These are phyloP conservation scores for Pseudolycoriella hygida DNA, from an alignment of 2,888 invertebrate species.

Conservation along the genomic window DNA sequence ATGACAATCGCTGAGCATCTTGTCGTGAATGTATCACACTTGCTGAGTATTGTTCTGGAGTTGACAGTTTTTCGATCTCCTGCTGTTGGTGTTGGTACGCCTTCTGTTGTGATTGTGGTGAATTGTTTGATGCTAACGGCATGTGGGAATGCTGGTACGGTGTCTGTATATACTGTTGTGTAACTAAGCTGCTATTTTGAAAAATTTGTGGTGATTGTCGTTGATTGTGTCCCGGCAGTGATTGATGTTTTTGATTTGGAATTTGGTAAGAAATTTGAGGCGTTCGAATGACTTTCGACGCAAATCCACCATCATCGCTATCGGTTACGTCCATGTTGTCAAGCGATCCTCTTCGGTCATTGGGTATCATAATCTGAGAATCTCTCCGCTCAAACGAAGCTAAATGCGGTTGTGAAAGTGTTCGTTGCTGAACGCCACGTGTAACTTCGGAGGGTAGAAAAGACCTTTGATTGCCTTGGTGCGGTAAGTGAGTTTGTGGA, in stretches of 20 bases:
- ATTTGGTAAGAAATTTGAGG: constrained; percentile 12
- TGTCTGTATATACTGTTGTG: background rate
- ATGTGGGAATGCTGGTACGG: constrained; percentile 3
- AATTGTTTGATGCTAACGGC: background rate
- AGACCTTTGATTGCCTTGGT: background rate
- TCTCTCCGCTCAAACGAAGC: constrained; percentile 11
- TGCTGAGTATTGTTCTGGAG: constrained; percentile 7
- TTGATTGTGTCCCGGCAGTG: constrained; percentile 2
- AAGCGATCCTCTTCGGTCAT: constrained; percentile 33
- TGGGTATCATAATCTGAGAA: constrained; percentile 9
- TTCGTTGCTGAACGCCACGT: constrained; percentile 20
- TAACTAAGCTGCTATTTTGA: constrained; percentile 4
- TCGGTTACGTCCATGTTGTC: constrained; percentile 39
- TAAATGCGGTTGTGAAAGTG: constrained; percentile 50
- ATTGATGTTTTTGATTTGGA: constrained; percentile 5
- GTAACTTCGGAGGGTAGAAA: constrained; percentile 10
- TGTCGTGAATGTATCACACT: constrained; percentile 20
- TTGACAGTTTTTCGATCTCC: background rate
- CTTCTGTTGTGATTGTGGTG: background rate
- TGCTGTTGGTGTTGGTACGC: background rate
- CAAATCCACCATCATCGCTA: constrained; percentile 43
- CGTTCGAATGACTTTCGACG: constrained; percentile 9
- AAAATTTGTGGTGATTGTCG: constrained; percentile 11
- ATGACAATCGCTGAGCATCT: constrained; percentile 11
- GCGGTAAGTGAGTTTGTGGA: background rate